Base-by-base conservation (phyloP, 1,140 invertebrate species). In the Hylyphantes graminicola region DNA sequence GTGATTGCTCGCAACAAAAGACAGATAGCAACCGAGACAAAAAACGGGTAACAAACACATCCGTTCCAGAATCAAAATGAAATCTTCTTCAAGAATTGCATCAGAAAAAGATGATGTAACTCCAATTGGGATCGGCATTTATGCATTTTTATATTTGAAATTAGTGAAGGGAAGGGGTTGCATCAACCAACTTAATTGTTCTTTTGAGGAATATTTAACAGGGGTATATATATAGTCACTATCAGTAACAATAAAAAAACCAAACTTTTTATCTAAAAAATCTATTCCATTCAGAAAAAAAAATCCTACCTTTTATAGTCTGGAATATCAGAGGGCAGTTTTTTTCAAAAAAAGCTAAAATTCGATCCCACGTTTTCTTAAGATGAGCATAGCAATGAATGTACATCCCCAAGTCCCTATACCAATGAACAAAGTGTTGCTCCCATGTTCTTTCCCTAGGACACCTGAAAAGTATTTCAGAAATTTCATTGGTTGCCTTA, bases 291-390 rank as follows among this genome's bases (percentile, higher is more conserved):
- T 59, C 8, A 59, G n/a, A n/a, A 59, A 80, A 81, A 65, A 19
- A 74, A 74, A 3, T 65, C n/a, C 59, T 76, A 70, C 74, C 57
- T 81, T 86, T 85, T 61, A 82, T 75, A 13, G 73, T 82, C n/a
- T 74, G 7, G 73, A 74, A 85, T 35, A 88, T 86, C 9, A 59
- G 19, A 35, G 85, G 86, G 63, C 87, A 87, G 21, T 84, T 65
- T 21, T 82, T 63, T 35, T 86, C 57, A 12, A 86, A 68, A 75
- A 73, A 88, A n/a, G 21, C 63, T 61, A 84, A 84, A 19, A 88
- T 87, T 65, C 87, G 82, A 73, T 87, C 85, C 87, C 87, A 88
- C 7, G 87, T 86, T 12, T 51, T 67, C 65, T 79, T 82, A 2
- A 88, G 80, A 57, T 68, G 65, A 19, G 51, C 79, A 85, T 87